These are phyloP conservation scores for Anoplolepis gracilipes DNA, from an alignment of 1,140 invertebrate genomes.

Conservation along the genomic window DNA sequence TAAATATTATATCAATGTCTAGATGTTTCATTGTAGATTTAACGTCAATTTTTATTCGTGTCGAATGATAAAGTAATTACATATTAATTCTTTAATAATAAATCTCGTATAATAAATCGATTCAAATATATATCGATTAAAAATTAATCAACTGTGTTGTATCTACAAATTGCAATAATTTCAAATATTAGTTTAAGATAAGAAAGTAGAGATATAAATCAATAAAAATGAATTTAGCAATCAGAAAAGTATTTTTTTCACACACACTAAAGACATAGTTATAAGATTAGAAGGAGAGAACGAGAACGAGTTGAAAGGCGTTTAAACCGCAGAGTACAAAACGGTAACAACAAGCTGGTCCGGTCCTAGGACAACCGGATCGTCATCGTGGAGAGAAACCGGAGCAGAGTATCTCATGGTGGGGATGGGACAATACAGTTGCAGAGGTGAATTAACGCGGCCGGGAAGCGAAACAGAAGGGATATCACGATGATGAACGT, in stretches of 20 bases:
- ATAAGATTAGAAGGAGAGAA: neutral
- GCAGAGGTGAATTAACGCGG: constrained; percentile 77
- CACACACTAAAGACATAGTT: neutral
- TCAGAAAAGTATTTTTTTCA: neutral
- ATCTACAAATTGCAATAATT: too few relatives aligned
- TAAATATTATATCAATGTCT: neutral
- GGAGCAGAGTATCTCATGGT: constrained; percentile 56
- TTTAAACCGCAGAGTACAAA: neutral
- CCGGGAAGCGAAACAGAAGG: constrained; percentile 73
- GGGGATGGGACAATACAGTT: constrained; percentile 75
- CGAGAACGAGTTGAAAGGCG: neutral
- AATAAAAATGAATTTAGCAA: neutral
- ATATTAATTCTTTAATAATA: neutral
- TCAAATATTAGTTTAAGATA: too few relatives aligned
- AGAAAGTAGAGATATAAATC: too few relatives aligned
- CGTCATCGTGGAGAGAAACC: constrained; percentile 29
- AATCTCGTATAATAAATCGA: too few relatives aligned
- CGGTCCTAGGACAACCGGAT: constrained; percentile 73
- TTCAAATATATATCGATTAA: too few relatives aligned
- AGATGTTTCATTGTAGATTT: neutral
- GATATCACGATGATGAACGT: constrained; percentile 51
- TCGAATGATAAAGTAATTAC: neutral
- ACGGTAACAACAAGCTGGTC: constrained; percentile 39
- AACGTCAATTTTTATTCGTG: neutral
- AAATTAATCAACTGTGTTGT: too few relatives aligned